Percentiles rank a stretch among this genome's conserved stretches.
Conservation (phyloP, 2,888 invertebrate genomes). For the Hemistola chrysoprasaria region DNA sequence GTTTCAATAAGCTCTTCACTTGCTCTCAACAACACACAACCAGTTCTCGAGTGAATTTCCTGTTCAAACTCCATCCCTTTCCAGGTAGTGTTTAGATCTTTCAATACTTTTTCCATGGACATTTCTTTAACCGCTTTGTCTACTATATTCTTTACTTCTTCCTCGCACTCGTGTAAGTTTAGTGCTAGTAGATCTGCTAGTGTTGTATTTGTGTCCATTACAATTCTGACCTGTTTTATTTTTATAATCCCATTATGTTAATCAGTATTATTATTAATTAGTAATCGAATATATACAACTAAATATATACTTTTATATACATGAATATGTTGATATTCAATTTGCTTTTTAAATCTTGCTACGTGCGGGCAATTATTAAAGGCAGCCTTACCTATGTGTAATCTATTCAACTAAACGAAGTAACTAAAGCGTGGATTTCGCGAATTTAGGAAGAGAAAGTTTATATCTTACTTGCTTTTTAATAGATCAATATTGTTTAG, state of each 20-base stretch:
- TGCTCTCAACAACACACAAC: conserved; percentile 92
- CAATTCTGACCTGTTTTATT: conserved; percentile 89
- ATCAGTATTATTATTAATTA: no score
- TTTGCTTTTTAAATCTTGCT: no score
- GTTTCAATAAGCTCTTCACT: conserved; percentile 98
- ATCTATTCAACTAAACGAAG: no score
- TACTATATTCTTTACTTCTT: conserved; percentile 98
- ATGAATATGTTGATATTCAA: no score
- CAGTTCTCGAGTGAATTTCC: conserved; percentile 93
- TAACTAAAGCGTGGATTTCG: no score
- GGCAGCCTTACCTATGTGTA: no score
- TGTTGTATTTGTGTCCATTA: conserved; percentile 96
- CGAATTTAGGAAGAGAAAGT: no score
- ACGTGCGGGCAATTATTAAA: no score
- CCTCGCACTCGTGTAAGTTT: conserved; percentile 97
- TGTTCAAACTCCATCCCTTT: conserved; percentile 96
- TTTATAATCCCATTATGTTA: not conserved
- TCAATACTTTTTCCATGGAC: conserved; percentile 98
- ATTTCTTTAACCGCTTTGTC: conserved; percentile 99
- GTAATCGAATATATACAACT: no score
- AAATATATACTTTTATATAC: no score
- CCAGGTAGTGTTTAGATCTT: conserved; percentile 96
- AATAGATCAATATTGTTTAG: no score
- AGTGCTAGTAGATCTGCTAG: conserved; percentile 94
- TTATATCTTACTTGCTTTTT: no score